A percentile compares a stretch with the other conserved stretches of the same genome.
These are phyloP conservation scores for Drosophila malerkotliana DNA, from an alignment of 1,140 invertebrate species.

Conservation along the genomic window DNA sequence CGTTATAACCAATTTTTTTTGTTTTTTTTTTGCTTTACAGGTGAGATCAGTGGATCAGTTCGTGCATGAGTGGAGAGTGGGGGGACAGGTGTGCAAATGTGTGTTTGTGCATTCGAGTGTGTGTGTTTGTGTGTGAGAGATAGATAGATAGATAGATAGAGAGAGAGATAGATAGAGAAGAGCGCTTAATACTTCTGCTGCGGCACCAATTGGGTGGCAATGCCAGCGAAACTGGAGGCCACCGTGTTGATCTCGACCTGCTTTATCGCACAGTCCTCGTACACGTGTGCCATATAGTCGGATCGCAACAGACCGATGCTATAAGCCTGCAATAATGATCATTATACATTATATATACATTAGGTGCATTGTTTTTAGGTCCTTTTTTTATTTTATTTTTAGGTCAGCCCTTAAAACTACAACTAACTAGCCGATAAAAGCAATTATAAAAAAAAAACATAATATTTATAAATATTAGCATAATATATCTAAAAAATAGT, in stretches of 20 bases:
- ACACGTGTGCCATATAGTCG: conserved; percentile 89
- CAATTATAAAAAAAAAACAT: not conserved
- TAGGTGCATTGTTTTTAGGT: conserved; percentile 27
- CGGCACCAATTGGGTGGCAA: conserved; percentile 86
- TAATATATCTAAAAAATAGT: conserved; percentile 2
- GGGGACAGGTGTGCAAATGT: conserved; percentile 4
- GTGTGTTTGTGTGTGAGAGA: not conserved
- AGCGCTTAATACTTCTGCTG: conserved; percentile 88
- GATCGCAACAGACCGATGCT: conserved; percentile 89
- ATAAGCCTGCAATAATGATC: conserved; percentile 82
- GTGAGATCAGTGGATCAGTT: not conserved
- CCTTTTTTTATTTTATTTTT: not conserved
- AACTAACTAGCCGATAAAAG: not conserved
- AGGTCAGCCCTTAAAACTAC: conserved; percentile 50
- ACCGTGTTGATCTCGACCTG: conserved; percentile 92
- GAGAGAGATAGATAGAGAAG: conserved; percentile 55
- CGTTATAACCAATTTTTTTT: not conserved
- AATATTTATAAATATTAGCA: not conserved
- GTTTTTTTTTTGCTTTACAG: not conserved
- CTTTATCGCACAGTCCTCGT: conserved; percentile 87
- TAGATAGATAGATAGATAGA: conserved; percentile 21
- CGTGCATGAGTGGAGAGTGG: conserved; percentile 10
- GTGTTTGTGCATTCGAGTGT: conserved; percentile 39
- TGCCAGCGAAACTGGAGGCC: conserved; percentile 89
- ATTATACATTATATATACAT: conserved; percentile 73